Base-by-base conservation (phyloP, 1,140 invertebrate genomes). In the Drosophila santomea region DNA sequence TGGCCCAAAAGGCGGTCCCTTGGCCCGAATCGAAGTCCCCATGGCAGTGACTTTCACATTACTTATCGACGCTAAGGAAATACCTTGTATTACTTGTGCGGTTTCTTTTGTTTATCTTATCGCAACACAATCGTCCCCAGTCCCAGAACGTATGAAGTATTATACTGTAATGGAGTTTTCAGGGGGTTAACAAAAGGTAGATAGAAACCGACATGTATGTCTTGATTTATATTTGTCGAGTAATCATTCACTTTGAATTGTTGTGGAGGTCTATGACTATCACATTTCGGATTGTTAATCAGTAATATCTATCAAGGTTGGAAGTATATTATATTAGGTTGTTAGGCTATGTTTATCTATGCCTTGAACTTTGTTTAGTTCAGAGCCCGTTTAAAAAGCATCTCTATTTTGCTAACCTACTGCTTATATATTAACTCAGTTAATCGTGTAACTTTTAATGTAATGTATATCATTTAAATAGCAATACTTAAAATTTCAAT, bases 21-120 rank as follows among this genome's bases (percentile, higher is more conserved):
- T 48, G 64, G 63, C 63, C 43, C 43, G 3, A 50, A n/a, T 28
- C 28, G 28, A 47, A 57, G 51, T 71, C 52, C 43, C 64, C 44
- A 41, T 71, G 67, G 64, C 67, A 57, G 44, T 71, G 67, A 71
- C 64, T 71, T 71, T 71, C 64, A 57, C 64, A 71, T 71, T 71
- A 15, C 36, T 50, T 71, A 71, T 69, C 28, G 17, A 14, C 17
- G 28, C 64, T 32, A 20, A 8, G 62, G 57, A 12, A 36, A 43
- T 39, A 47, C 43, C 28, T 51, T 68, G 36, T 58, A 32, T 43
- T 66, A 35, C 36, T 43, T 48, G 23, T 50, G 47, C 2, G 43
- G 47, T 61, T 72, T 61, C 67, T 61, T 52, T 73, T 73, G 69
- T 61, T 73, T 73, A 73, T 73, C 69, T 73, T 47, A 73, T 73